These are phyloP conservation scores for Bombus cullumanus DNA, from an alignment of 1,140 invertebrate genomes.

Conservation along the genomic window DNA sequence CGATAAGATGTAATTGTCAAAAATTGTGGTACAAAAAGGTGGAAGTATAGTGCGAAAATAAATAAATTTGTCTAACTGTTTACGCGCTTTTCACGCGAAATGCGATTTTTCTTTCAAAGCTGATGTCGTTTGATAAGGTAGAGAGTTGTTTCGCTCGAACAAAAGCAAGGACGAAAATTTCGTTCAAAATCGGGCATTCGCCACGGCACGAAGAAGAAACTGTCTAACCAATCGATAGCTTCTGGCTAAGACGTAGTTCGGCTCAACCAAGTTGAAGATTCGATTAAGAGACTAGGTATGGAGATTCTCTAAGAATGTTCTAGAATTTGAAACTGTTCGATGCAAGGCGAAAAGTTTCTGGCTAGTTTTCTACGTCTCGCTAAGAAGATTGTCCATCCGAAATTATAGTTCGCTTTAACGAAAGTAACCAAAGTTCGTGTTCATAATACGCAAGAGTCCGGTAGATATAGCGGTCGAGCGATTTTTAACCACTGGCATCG, in stretches of 20 bases:
- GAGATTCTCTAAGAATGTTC: constrained; percentile 32
- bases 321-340: constrained; percentile 37
- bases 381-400: background rate
- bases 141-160: background rate
- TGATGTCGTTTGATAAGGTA: background rate
- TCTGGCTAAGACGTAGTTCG: background rate
- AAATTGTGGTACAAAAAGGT: too few species aligned
- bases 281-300: constrained; percentile 37
- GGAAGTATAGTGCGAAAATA: too few species aligned
- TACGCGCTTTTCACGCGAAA: too few species aligned
- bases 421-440: background rate
- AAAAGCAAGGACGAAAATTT: background rate
- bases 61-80: too few species aligned
- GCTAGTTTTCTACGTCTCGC: background rate
- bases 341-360: constrained; percentile 21
- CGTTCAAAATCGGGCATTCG: background rate
- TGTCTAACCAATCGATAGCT: constrained; percentile 18
- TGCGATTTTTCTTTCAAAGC: background rate
- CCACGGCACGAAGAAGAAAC: background rate
- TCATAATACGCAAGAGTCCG: background rate
- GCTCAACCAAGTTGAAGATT: constrained; percentile 34
- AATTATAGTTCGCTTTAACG: background rate
- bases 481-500: background rate
- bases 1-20: too few species aligned
- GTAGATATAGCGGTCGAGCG: background rate